These are phyloP conservation scores for Plagiodera versicolora DNA, from an alignment of 2,888 invertebrate species.

Conservation along the genomic window DNA sequence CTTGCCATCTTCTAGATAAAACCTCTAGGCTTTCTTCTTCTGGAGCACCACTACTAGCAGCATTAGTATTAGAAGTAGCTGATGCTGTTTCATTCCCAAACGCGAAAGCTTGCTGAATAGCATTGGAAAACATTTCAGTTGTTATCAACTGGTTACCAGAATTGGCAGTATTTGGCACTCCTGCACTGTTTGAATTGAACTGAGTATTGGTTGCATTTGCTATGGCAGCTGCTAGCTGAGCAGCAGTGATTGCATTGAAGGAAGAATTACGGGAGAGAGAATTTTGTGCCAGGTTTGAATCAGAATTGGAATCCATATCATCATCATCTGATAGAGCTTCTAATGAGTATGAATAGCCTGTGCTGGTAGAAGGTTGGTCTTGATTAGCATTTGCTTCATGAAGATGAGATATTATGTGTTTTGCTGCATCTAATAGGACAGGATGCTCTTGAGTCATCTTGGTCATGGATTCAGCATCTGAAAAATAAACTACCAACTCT, in stretches of 20 bases:
- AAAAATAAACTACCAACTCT: constrained; percentile 71
- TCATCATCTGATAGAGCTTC: constrained; percentile 61
- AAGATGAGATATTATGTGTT: constrained; percentile 62
- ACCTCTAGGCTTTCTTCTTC: constrained; percentile 40
- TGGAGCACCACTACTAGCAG: constrained; percentile 14
- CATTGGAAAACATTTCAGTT: constrained; percentile 77
- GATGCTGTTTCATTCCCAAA: constrained; percentile 20
- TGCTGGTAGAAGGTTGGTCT: constrained; percentile 57
- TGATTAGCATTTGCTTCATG: constrained; percentile 59
- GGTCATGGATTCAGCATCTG: constrained; percentile 65
- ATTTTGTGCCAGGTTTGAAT: constrained; percentile 44
- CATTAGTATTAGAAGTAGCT: constrained; percentile 9
- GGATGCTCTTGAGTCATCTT: constrained; percentile 72
- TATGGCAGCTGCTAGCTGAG: constrained; percentile 74
- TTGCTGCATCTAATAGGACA: constrained; percentile 68
- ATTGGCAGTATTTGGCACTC: constrained; percentile 33
- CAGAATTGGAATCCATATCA: constrained; percentile 57
- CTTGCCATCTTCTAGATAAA: constrained; percentile 52
- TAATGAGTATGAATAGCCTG: constrained; percentile 58
- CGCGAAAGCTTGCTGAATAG: constrained; percentile 70
- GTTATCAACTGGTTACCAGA: constrained; percentile 61
- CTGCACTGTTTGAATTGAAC: constrained; percentile 43
- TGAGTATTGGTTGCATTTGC: constrained; percentile 59
- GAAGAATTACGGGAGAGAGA: constrained; percentile 49
- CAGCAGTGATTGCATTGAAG: constrained; percentile 66